These are phyloP conservation scores for Therioaphis trifolii DNA, from an alignment of 2,888 invertebrate species.

Conservation along the genomic window DNA sequence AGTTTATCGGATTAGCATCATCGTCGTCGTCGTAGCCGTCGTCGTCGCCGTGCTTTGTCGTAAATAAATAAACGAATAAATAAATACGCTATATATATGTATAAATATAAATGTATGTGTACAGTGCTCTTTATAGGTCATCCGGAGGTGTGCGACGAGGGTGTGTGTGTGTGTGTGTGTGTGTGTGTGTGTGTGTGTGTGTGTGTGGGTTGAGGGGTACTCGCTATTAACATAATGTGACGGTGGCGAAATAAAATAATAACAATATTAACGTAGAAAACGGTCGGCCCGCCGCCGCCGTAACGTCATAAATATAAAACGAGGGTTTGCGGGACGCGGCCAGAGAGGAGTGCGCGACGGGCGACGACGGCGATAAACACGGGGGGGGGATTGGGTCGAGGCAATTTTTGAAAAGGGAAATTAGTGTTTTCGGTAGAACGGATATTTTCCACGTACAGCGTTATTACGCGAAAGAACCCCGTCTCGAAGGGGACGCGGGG, in stretches of 20 bases:
- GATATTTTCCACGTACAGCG: conserved; percentile 61
- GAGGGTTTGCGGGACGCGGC: background rate
- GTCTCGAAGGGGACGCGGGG: background rate
- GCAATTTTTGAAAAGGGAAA: conserved; percentile 64
- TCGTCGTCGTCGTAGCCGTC: background rate
- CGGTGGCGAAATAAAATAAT: background rate
- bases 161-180: too few species aligned
- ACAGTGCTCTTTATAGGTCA: conserved; percentile 16
- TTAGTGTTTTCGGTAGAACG: conserved; percentile 64
- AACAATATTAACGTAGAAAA: background rate
- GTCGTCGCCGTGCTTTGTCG: background rate
- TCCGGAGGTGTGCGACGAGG: background rate
- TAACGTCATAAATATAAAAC: conserved; percentile 2
- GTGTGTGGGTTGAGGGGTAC: background rate
- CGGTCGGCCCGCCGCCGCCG: too few species aligned
- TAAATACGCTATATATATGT: background rate
- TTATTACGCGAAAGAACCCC: conserved; percentile 29
- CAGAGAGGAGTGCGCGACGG: background rate
- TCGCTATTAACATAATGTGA: conserved; percentile 29
- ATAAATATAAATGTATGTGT: background rate
- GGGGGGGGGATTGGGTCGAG: conserved; percentile 56
- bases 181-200: too few species aligned
- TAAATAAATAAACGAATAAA: background rate
- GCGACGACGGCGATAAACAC: conserved; percentile 33
- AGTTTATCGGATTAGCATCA: conserved; percentile 17